These are phyloP conservation scores for Sialis lutaria DNA, from an alignment of 2,888 invertebrate genomes.

Conservation along the genomic window DNA sequence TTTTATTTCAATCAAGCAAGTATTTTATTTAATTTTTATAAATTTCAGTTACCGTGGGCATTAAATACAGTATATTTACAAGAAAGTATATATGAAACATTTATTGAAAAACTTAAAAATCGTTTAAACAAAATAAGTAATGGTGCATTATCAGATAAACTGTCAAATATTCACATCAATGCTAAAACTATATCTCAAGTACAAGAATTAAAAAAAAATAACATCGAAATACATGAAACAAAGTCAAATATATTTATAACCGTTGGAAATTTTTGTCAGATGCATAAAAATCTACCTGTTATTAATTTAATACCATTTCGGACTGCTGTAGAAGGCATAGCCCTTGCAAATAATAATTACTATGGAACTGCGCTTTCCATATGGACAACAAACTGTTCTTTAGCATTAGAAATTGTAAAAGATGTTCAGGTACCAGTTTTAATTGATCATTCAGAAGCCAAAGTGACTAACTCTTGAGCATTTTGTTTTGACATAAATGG, in stretches of 20 bases:
- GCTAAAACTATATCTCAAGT: too few species aligned
- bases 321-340: constrained; percentile 34
- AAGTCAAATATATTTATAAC: too few species aligned
- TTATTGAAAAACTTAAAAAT: constrained; percentile 15
- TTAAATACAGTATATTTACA: constrained; percentile 32
- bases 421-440: constrained; percentile 22
- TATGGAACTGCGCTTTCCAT: constrained; percentile 32
- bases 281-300: constrained; percentile 16
- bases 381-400: constrained; percentile 34
- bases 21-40: constrained; percentile 1
- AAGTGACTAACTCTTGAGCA: too few species aligned
- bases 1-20: not conserved
- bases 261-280: too few species aligned
- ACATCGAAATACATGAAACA: too few species aligned
- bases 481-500: too few species aligned
- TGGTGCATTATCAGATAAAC: constrained; percentile 11
- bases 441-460: too few species aligned
- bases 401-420: constrained; percentile 32
- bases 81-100: constrained; percentile 28
- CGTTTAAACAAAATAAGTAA: constrained; percentile 16
- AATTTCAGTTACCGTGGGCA: constrained; percentile 29
- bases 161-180: too few species aligned
- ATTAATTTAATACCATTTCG: constrained; percentile 30
- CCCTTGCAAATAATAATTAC: constrained; percentile 31
- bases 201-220: too few species aligned